Percentiles rank a stretch among this genome's conserved stretches.
These are phyloP conservation scores for Trichopoda pennipes DNA, from an alignment of 2,888 invertebrate genomes.

Conservation along the genomic window DNA sequence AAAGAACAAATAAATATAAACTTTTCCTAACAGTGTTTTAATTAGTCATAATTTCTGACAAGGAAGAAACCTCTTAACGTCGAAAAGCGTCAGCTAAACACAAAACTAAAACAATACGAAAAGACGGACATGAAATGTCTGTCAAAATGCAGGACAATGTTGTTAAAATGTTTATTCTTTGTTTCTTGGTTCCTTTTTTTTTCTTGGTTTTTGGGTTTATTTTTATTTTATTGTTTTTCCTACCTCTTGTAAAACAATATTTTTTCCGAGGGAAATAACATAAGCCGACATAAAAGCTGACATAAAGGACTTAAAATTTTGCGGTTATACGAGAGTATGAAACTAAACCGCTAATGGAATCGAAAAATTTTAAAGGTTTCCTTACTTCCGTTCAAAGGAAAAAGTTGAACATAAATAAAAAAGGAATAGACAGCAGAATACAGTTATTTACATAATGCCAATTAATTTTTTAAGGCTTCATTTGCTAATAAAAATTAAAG, in stretches of 20 bases:
- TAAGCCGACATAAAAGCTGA: neutral
- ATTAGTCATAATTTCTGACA: neutral
- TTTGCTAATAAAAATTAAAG: neutral
- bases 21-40: neutral
- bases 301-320: neutral
- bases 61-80: neutral
- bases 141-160: conserved; percentile 1
- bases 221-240: too few species aligned
- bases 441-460: neutral
- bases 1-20: neutral
- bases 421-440: neutral
- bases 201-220: neutral
- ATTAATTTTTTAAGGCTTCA: conserved; percentile 34
- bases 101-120: neutral
- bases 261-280: neutral
- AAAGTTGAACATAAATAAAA: neutral
- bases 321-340: conserved; percentile 1
- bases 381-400: conserved; percentile 1
- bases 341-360: neutral
- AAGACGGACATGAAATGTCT: neutral
- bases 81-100: neutral
- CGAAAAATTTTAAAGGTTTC: conserved; percentile 29
- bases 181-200: neutral
- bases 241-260: neutral
- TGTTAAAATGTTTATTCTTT: conserved; percentile 1